A percentile compares a stretch with the other conserved stretches of the same genome.
These are phyloP conservation scores for Apotomis turbidana DNA, from an alignment of 2,888 invertebrate genomes.

Conservation along the genomic window DNA sequence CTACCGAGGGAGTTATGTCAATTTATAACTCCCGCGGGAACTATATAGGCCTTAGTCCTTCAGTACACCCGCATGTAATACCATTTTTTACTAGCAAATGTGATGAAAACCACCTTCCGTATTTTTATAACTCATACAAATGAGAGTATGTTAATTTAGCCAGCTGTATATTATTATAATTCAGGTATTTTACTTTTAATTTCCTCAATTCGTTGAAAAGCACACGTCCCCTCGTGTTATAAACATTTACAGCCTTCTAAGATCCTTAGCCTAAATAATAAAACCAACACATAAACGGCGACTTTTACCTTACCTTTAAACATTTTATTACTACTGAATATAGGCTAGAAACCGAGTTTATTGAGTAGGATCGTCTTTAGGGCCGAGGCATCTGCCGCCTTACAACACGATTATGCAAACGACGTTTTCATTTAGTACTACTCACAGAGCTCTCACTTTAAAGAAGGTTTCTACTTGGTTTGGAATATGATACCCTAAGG, in stretches of 20 bases:
- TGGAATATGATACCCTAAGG: neutral
- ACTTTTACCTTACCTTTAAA: slow-evolving; percentile 1
- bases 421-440: slow-evolving; percentile 4
- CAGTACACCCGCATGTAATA: too few species aligned
- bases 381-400: neutral
- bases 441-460: neutral
- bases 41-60: too few species aligned
- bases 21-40: too few species aligned
- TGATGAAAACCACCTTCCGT: too few species aligned
- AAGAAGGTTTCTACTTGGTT: neutral
- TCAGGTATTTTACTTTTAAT: too few species aligned
- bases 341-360: slow-evolving; percentile 3
- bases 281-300: slow-evolving; percentile 1
- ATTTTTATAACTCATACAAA: too few species aligned
- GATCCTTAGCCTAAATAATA: neutral
- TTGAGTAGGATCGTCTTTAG: slow-evolving; percentile 8
- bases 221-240: too few species aligned
- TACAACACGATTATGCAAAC: slow-evolving; percentile 10
- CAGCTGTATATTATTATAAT: too few species aligned
- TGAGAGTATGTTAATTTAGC: too few species aligned
- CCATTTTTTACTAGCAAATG: too few species aligned
- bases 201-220: too few species aligned
- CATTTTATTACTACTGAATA: slow-evolving; percentile 6
- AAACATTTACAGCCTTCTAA: neutral
- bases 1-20: too few species aligned